Percentiles rank a stretch among this genome's conserved stretches.
Conservation (phyloP, 1,140 invertebrate species). For the Diorhabda carinulata region DNA sequence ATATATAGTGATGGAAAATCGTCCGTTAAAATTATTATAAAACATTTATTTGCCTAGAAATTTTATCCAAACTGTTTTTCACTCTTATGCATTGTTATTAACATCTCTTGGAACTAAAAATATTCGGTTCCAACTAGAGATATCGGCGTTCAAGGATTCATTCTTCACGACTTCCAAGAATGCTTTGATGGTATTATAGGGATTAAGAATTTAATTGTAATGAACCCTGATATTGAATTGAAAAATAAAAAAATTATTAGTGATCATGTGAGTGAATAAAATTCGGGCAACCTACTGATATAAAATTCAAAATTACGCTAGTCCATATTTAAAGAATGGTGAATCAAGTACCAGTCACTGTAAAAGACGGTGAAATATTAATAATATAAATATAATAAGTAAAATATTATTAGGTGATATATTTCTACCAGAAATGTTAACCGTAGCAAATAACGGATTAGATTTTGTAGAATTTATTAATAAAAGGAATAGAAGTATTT, state of each 20-base stretch:
- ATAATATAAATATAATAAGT: background rate
- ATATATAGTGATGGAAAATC: background rate
- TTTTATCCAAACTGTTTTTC: background rate
- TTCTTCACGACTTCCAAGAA: background rate
- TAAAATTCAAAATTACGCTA: background rate
- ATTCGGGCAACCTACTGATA: background rate
- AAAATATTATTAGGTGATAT: background rate
- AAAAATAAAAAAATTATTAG: background rate
- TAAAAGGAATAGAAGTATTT: background rate
- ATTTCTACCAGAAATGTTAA: no score
- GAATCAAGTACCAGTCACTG: background rate
- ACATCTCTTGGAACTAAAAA: background rate
- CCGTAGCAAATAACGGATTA: background rate
- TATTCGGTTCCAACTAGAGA: background rate
- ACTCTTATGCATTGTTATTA: no score
- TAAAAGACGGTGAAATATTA: background rate
- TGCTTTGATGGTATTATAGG: background rate
- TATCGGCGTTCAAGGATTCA: background rate
- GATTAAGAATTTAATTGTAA: background rate
- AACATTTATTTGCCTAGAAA: background rate
- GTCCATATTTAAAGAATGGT: background rate
- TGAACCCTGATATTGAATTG: background rate
- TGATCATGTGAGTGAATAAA: background rate
- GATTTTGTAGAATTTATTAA: conserved; percentile 2
- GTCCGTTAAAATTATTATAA: background rate